Conservation (phyloP, 2,113 vertebrate genomes). For the Apus apus region DNA sequence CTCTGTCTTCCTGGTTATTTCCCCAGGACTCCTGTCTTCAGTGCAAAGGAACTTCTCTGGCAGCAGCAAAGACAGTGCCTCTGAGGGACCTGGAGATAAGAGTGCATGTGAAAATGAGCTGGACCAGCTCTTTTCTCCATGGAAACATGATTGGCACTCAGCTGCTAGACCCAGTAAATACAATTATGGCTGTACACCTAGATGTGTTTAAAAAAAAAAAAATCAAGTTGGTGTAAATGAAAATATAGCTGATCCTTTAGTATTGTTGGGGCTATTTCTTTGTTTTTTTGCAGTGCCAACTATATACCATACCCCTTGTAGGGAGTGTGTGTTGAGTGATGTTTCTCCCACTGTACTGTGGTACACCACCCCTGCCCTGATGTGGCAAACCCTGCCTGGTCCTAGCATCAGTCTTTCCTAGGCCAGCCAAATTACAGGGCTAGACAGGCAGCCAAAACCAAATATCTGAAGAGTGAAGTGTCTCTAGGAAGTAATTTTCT, state of each 20-base stretch:
- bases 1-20: background rate
- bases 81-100: background rate
- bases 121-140: slow-evolving; percentile 37
- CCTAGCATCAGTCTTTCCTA: background rate
- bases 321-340: background rate
- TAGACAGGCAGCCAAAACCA: background rate
- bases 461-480: background rate
- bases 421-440: background rate
- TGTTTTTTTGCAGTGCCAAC: background rate
- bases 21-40: background rate
- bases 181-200: background rate
- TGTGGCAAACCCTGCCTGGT: background rate
- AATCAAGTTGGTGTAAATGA: background rate
- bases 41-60: background rate
- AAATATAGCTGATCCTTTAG: background rate
- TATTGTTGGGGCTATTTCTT: background rate
- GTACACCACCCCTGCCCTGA: background rate
- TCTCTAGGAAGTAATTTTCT: slow-evolving; percentile 26
- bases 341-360: background rate
- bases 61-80: background rate
- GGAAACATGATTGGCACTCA: slow-evolving; percentile 28
- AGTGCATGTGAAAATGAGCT: background rate
- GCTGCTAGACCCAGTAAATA: background rate
- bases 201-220: background rate
- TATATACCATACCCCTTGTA: background rate